Base-by-base conservation (phyloP, 2,113 vertebrate species). In the Prunella fulvescens region DNA sequence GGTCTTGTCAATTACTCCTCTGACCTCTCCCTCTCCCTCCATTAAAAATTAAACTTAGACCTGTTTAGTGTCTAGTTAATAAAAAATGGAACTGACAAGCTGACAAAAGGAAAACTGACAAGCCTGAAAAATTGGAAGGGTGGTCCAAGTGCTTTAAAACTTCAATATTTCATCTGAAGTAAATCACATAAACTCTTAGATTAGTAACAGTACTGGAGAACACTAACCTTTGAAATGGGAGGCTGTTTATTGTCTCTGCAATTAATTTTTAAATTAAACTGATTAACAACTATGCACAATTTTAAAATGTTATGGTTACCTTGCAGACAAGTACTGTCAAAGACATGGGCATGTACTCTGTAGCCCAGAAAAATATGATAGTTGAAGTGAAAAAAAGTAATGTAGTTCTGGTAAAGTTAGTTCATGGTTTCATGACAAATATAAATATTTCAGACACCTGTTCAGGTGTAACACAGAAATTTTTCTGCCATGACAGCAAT, bases 41-140 rank as follows among this genome's bases (percentile, higher is more conserved):
- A 92, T 92, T 81, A 86, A 93, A 96, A 93, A 90, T 92, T 78
- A 94, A 96, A 88, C 64, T 81, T 91, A 66, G 72, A 86, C 28
- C 64, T 45, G 64, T 66, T 92, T 57, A 78, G 47, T 64, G 47
- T 88, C 60, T 96, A 83, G 47, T 88, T 80, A 97, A 95, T 92
- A 92, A 83, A 84, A 95, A 94, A 92, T 86, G 39, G 78, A 96
- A 93, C 57, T 84, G 91, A 93, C 81, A 90, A 86, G 48, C 40
- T 96, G 93, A 94, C 65, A 67, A 88, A 93, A 92, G 26, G 33
- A 94, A 90, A 94, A 95, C 25, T 93, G 89, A 94, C 74, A 95
- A 93, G 71, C 51, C 58, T 91, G 50, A 90, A 84, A 77, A 78
- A 33, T 29, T 83, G 58, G 81, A 93, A 92, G 29, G 23, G 42